Evolutionary conservation across 2,113 vertebrate genomes (phyloP).

Genomic region (Megaceryle maxima): DNA sequence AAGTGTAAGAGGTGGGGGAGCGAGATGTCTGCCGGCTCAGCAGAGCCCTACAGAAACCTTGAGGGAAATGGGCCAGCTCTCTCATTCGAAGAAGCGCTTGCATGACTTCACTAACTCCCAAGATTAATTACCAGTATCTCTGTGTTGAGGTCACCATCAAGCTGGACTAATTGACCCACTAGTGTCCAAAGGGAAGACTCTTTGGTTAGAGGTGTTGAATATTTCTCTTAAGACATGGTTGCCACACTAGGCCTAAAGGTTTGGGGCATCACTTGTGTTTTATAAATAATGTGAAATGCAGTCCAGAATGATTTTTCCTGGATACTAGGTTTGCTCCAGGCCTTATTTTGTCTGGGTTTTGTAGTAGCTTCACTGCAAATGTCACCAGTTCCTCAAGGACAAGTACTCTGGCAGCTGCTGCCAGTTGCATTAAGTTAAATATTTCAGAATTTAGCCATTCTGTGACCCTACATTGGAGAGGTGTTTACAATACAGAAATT

Average conservation of each 20-base stretch:
- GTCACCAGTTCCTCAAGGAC: constrained; percentile 48
- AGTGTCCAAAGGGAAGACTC: background rate
- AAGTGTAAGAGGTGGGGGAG: background rate
- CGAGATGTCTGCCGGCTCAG: background rate
- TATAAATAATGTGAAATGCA: background rate
- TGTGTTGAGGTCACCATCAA: background rate
- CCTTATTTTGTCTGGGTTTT: background rate
- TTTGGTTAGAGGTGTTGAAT: background rate
- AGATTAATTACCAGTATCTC: background rate
- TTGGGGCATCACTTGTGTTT: background rate
- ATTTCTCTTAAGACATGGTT: background rate
- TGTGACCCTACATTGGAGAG: constrained; percentile 1
- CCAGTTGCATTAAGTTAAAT: constrained; percentile 44
- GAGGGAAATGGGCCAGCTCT: background rate
- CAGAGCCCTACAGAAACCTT: background rate
- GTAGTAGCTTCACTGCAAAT: background rate
- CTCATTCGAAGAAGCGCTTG: background rate
- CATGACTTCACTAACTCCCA: background rate
- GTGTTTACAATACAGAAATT: constrained; percentile 21
- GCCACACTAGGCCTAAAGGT: background rate
- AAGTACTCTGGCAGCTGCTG: background rate
- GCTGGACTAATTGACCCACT: background rate
- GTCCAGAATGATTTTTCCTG: background rate
- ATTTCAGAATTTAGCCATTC: constrained; percentile 36
- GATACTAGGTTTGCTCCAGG: background rate